phyloP scores from a whole-genome alignment of 2,888 invertebrate genomes.

The Yponomeuta malinellus region DNA sequence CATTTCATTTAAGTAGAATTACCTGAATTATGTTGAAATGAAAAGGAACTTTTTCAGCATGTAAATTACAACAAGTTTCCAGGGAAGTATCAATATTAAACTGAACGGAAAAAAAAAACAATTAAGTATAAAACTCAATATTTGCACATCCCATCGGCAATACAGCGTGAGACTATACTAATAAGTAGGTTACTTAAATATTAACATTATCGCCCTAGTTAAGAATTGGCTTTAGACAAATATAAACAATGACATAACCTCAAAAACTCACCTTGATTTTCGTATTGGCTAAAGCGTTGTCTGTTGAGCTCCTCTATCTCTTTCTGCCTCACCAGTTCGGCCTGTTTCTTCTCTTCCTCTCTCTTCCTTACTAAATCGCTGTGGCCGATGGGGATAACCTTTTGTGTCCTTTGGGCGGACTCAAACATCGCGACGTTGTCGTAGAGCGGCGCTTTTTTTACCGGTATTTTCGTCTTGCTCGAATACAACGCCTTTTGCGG shows the following conservation, averaged over 20 bases:
- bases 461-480: conserved; percentile 68
- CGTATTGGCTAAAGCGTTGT: conserved; percentile 54
- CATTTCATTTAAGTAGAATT: too few species aligned
- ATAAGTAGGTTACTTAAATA: too few species aligned
- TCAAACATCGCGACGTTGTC: conserved; percentile 82
- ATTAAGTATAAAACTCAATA: too few species aligned
- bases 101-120: too few species aligned
- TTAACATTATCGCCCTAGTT: too few species aligned
- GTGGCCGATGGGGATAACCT: conserved; percentile 40
- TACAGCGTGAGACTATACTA: too few species aligned
- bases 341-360: conserved; percentile 47
- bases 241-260: conserved; percentile 49
- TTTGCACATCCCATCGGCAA: too few species aligned
- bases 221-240: neutral
- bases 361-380: conserved; percentile 42
- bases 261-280: conserved; percentile 45
- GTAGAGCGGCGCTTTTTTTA: conserved; percentile 75
- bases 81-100: too few species aligned
- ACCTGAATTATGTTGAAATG: too few species aligned
- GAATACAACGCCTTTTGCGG: conserved; percentile 82
- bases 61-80: too few species aligned
- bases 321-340: conserved; percentile 36
- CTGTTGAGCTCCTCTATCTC: conserved; percentile 52
- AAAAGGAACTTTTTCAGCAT: too few species aligned
- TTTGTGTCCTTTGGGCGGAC: conserved; percentile 29